These are phyloP conservation scores for Sceloporus tristichus DNA, from an alignment of 2,113 vertebrate genomes.

Conservation along the genomic window DNA sequence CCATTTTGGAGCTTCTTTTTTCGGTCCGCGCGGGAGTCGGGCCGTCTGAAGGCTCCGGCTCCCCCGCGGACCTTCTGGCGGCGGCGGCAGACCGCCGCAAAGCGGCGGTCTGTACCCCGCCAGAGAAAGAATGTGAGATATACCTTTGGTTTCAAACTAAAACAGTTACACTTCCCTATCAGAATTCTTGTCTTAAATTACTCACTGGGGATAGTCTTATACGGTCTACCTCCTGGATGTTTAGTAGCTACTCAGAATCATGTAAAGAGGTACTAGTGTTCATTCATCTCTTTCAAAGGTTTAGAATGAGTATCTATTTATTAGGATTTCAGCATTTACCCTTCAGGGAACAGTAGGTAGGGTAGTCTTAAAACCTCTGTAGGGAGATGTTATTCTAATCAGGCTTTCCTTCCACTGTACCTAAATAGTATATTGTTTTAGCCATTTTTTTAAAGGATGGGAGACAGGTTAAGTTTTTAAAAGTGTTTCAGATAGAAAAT, in stretches of 20 bases:
- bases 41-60: too few relatives aligned
- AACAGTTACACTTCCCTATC: conserved; percentile 66
- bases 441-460: conserved; percentile 44
- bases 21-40: too few relatives aligned
- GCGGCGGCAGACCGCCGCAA: too few relatives aligned
- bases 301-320: conserved; percentile 73
- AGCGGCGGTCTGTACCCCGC: too few relatives aligned
- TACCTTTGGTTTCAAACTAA: conserved; percentile 46
- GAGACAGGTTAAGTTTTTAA: conserved; percentile 24
- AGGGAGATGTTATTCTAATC: conserved; percentile 79
- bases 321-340: conserved; percentile 79
- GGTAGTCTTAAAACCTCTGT: conserved; percentile 79
- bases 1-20: too few relatives aligned
- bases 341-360: conserved; percentile 78
- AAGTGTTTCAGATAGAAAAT: conserved; percentile 63
- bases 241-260: conserved; percentile 68
- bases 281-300: conserved; percentile 73
- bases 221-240: conserved; percentile 54
- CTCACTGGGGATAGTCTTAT: conserved; percentile 53
- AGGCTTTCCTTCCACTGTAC: conserved; percentile 62
- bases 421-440: conserved; percentile 55
- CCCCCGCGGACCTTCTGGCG: too few relatives aligned
- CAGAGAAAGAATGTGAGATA: conserved; percentile 18
- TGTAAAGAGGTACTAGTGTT: conserved; percentile 70
- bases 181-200: conserved; percentile 65